Evolutionary conservation across 1,140 invertebrate genomes (phyloP).

Genomic region (Maniola jurtina): DNA sequence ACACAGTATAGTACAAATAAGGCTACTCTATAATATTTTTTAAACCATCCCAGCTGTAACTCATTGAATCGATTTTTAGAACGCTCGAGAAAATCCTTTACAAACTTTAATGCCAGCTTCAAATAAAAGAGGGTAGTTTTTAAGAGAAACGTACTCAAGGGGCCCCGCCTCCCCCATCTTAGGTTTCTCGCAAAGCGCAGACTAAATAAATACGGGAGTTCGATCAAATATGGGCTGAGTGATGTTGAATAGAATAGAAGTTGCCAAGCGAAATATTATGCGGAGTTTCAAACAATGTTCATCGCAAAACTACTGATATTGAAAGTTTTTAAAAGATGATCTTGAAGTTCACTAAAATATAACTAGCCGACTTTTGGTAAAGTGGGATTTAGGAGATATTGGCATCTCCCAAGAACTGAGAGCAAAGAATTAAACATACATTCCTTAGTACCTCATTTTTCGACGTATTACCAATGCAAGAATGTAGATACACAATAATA

Average conservation of each 20-base stretch:
- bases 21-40: background rate
- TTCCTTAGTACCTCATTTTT: no score
- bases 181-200: constrained; percentile 35
- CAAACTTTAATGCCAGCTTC: constrained; percentile 25
- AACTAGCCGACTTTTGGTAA: no score
- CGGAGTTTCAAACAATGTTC: background rate
- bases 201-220: constrained; percentile 50
- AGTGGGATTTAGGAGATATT: no score
- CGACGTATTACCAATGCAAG: no score
- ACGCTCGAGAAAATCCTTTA: constrained; percentile 25
- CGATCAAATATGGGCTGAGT: constrained; percentile 44
- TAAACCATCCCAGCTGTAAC: background rate
- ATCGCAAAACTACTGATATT: background rate
- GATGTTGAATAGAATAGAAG: constrained; percentile 12
- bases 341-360: background rate
- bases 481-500: no score
- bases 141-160: constrained; percentile 30
- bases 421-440: no score
- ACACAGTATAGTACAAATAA: no score
- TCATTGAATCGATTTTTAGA: constrained; percentile 11
- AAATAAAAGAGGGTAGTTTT: constrained; percentile 31
- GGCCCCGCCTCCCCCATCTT: constrained; percentile 23
- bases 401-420: no score
- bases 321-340: background rate
- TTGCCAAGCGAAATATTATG: constrained; percentile 23